These are phyloP conservation scores for Odontesthes bonariensis DNA, from an alignment of 2,113 vertebrate species.

Conservation along the genomic window DNA sequence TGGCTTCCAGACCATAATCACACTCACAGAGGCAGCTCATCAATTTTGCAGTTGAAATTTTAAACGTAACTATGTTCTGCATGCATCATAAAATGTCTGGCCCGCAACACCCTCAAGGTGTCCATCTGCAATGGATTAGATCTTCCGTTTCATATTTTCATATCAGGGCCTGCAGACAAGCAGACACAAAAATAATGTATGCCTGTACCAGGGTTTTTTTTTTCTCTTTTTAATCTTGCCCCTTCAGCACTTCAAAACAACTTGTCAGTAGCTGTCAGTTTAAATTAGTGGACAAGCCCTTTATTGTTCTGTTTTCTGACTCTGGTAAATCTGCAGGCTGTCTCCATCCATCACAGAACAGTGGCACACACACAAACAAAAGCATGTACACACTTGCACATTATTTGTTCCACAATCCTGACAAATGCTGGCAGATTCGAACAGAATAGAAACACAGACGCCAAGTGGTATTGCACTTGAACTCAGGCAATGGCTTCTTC, in stretches of 20 bases:
- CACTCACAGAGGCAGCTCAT: constrained; percentile 17
- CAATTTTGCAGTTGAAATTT: constrained; percentile 31
- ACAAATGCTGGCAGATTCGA: constrained; percentile 22
- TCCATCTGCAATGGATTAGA: constrained; percentile 66
- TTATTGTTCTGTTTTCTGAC: constrained; percentile 56
- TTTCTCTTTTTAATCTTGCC: constrained; percentile 52
- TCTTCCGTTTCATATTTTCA: constrained; percentile 52
- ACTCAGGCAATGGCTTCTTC: constrained; percentile 26
- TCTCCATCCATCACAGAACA: constrained; percentile 61
- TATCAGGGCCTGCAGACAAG: constrained; percentile 40
- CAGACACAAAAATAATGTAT: constrained; percentile 57
- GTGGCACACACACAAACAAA: constrained; percentile 25
- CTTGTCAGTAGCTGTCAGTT: constrained; percentile 74
- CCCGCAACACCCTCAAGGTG: constrained; percentile 48
- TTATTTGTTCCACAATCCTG: constrained; percentile 41
- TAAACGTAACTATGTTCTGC: constrained; percentile 4
- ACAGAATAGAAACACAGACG: constrained; percentile 18
- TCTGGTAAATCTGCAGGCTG: constrained; percentile 71
- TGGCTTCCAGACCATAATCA: constrained; percentile 1
- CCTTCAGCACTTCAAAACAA: constrained; percentile 74
- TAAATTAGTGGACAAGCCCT: constrained; percentile 65
- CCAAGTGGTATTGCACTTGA: constrained; percentile 24
- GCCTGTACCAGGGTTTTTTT: constrained; percentile 45
- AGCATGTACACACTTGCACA: constrained; percentile 23
- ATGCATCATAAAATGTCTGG: constrained; percentile 40